A percentile compares a stretch with the other conserved stretches of the same genome.
These are phyloP conservation scores for Philonicus albiceps DNA, from an alignment of 2,888 invertebrate genomes.

Conservation along the genomic window DNA sequence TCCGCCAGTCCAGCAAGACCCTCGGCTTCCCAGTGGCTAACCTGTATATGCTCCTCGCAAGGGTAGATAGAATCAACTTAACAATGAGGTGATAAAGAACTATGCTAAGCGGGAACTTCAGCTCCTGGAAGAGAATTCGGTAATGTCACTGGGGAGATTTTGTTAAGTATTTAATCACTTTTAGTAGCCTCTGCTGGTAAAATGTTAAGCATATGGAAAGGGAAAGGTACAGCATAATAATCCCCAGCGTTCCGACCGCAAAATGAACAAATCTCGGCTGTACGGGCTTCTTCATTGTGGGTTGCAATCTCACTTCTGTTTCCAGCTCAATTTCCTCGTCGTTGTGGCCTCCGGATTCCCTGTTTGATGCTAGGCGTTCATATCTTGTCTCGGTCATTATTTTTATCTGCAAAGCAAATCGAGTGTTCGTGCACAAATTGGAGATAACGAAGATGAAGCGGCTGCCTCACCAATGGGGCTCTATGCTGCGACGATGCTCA, in stretches of 20 bases:
- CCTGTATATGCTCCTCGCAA: constrained; percentile 68
- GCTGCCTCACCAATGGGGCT: neutral
- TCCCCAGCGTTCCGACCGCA: constrained; percentile 59
- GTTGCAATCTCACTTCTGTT: constrained; percentile 41
- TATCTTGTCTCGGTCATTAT: constrained; percentile 56
- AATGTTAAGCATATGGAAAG: constrained; percentile 96
- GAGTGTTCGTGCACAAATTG: neutral
- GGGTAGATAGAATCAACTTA: constrained; percentile 82
- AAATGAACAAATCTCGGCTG: constrained; percentile 58
- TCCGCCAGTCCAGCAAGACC: constrained; percentile 76
- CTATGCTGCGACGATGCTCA: neutral
- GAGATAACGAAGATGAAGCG: neutral
- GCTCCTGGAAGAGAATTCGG: constrained; percentile 70
- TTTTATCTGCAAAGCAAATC: neutral
- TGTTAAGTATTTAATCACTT: constrained; percentile 63
- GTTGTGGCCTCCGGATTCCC: constrained; percentile 49
- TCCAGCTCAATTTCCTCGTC: constrained; percentile 53
- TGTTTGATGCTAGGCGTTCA: constrained; percentile 57
- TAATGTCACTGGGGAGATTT: neutral
- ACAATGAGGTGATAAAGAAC: constrained; percentile 89
- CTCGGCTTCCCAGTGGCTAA: constrained; percentile 70
- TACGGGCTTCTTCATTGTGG: neutral
- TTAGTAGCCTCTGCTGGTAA: constrained; percentile 92
- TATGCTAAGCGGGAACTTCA: constrained; percentile 87
- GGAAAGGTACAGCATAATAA: constrained; percentile 85